Base-by-base conservation (phyloP, 2,888 invertebrate species). In the Acrobasis consociella region DNA sequence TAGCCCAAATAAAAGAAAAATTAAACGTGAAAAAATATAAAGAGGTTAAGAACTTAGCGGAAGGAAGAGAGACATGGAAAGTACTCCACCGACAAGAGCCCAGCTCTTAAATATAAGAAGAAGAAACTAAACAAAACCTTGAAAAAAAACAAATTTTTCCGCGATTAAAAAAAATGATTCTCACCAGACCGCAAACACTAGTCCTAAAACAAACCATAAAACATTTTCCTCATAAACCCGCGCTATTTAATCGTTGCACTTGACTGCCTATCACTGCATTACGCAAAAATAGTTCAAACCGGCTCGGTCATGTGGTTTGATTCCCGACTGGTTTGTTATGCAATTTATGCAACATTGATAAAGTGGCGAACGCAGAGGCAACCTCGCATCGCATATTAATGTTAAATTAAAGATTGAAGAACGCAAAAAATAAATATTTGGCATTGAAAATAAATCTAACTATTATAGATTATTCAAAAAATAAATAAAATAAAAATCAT, bases 281-380 rank as follows among this genome's bases (percentile, higher is more conserved):
- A 60, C 60, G 60, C 60, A 60, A 60, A 60, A 60, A 60, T 60
- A 60, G 50, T 17, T 42, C 10, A 51, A 60, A 60, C 60, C 52
- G 51, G 60, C 22, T 60, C 60, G 17, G 60, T 51, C 51, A 42
- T 60, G 60, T 51, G 42, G 42, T 16, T 60, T 51, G 52, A 31
- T 60, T 51, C 52, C 13, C 42, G 39, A 60, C 60, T 42, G 49
- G 58, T 59, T 49, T 60, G 42, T 60, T 60, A 39, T 39, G 60
- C 53, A 53, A 53, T 46, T 51, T 60, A 51, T 51, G 60, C 42
- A 56, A 42, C n/a, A 42, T 17, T 56, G 42, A 56, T 56, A 56
- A 31, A 31, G 22, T 22, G 22, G 22, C 22, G 22, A 38, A 56
- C 13, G 42, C 56, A 17, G 56, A 22, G 56, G 42, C 42, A 46